Evolutionary conservation across 2,113 vertebrate genomes (phyloP), one percentile per base, ranked within the genome.

Genomic region (Channa argus): DNA sequence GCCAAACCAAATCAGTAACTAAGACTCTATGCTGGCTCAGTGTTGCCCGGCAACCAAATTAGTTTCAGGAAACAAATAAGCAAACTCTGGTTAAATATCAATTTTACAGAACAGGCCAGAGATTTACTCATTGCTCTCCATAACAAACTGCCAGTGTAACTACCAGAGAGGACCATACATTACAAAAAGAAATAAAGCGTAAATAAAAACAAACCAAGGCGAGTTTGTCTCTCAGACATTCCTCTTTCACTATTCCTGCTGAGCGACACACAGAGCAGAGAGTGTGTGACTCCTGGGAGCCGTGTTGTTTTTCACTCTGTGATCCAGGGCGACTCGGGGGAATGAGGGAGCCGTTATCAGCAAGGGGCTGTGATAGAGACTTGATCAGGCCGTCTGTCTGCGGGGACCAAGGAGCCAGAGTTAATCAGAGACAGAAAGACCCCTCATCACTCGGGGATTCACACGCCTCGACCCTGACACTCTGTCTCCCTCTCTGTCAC

Each of bases 391-490:
- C 64, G 78, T 77, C 12, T 43, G 89, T 94, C 94, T 88, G 77
- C 65, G 3, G 92, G 94, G 92, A 91, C 80, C 61, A 5, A 70
- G 80, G 84, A 90, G 86, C 89, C 79, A 65, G 62, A 93, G 92
- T 91, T 93, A 94, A 94, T 94, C 93, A 94, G 93, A 93, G 86
- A 74, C 84, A 90, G 90, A 93, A 91, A 91, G 91, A 90, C 89
- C 89, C 89, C 80, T 89, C 82, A 74, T 83, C 77, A 88, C 92
- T 90, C 89, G 56, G 90, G 93, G 92, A 94, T 68, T 89, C 77
- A 75, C 67, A 72, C 74, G 54, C 76, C 50, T 67, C 41, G 74
- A 82, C 87, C 86, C 89, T 45, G 75, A 83, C 82, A 67, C 74
- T 71, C 74, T 47, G 74, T 61, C 61, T 58, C 39, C 8, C 39